These are phyloP conservation scores for Zelostemma sp. DNA, from an alignment of 1,140 invertebrate genomes.

Conservation along the genomic window DNA sequence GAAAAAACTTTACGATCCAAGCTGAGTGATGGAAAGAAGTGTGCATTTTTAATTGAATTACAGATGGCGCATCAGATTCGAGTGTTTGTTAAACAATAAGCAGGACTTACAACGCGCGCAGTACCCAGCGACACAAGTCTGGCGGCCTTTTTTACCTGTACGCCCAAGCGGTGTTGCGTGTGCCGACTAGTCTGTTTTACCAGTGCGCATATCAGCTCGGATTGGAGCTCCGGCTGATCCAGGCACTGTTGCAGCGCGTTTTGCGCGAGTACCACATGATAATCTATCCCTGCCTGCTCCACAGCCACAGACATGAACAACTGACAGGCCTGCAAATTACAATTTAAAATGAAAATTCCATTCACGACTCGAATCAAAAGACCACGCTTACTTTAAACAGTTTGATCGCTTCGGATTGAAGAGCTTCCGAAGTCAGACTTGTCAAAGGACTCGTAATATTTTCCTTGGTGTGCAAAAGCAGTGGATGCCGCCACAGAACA, in stretches of 20 bases:
- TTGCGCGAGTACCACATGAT: conserved; percentile 95
- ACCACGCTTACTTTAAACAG: conserved; percentile 84
- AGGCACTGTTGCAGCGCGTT: conserved; percentile 93
- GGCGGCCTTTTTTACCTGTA: conserved; percentile 86
- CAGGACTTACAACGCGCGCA: conserved; percentile 74
- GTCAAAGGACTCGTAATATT: conserved; percentile 87
- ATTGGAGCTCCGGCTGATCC: conserved; percentile 88
- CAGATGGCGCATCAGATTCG: conserved; percentile 64
- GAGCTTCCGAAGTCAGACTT: conserved; percentile 85
- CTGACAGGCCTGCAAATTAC: conserved; percentile 82
- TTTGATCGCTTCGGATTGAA: conserved; percentile 93
- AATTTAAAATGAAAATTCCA: conserved; percentile 10
- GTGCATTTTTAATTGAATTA: conserved; percentile 13
- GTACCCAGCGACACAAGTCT: conserved; percentile 70
- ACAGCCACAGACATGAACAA: conserved; percentile 94
- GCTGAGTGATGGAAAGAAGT: neutral
- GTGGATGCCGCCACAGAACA: conserved; percentile 93
- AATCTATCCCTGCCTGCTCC: conserved; percentile 95
- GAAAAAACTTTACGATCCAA: neutral
- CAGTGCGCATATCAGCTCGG: conserved; percentile 91
- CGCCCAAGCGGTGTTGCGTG: conserved; percentile 84
- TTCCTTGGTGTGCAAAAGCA: conserved; percentile 91
- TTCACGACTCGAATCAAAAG: neutral
- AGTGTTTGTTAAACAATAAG: conserved; percentile 70
- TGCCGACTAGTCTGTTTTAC: conserved; percentile 94